Evolutionary conservation across 2,113 vertebrate species (phyloP), one percentile per base, ranked within the genome.

Genomic region (Dendrocopos noguchii): DNA sequence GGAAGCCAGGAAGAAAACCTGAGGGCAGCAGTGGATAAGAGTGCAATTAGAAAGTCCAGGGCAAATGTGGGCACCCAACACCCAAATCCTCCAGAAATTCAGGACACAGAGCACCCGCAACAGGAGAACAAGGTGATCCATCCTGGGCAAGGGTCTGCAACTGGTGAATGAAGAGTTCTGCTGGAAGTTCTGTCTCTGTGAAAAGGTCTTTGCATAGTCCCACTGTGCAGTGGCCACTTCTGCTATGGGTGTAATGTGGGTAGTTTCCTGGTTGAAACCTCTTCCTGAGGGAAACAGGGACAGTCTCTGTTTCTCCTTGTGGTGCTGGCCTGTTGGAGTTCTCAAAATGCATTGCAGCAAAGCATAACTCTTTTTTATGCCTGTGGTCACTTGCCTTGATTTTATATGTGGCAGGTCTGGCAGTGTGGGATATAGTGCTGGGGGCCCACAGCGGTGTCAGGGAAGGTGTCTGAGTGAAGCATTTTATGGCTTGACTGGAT

Each of bases 321-420:
- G 9, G 67, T 82, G 36, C 20, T 47, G 68, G 42, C 33, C 42
- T 36, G 22, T 17, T 21, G 36, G 25, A 85, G 61, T 7, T 53
- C 89, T 83, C 0, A 0, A 82, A 89, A 83, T 5, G 9, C n/a
- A 21, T 27, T 1, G 0, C 33, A 56, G 78, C 53, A 68, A 72
- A 60, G 33, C 72, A 88, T 94, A 95, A 95, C 70, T 95, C 91
- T 91, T 85, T 80, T 95, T 95, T 87, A 91, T 91, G 94, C 20
- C 21, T 94, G 93, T 77, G 89, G 89, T 94, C 82, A 78, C 81
- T 89, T 83, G 89, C 81, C 65, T 90, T 10, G 5, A 13, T 92
- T 92, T 96, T 90, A 81, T 16, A 60, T 89, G 90, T 67, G 89
- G 76, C 61, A 21, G 74, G 46, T n/a, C 94, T 91, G 73, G 79